Percentiles rank a stretch among this genome's conserved stretches.
Evolutionary conservation across 2,113 vertebrate species (phyloP).

Genomic region (Corydoras sp.): DNA sequence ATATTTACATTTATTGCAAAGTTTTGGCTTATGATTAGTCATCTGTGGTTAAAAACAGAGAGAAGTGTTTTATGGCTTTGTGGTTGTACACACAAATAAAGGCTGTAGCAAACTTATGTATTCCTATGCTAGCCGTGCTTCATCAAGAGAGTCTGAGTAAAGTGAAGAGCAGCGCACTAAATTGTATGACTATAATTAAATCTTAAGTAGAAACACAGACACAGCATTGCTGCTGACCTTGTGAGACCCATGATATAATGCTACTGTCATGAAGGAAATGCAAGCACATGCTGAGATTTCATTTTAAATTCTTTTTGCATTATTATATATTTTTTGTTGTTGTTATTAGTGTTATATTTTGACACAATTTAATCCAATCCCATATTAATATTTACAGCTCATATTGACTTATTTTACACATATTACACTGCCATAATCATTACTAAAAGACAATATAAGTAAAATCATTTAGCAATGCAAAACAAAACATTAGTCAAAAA

Average conservation of each 20-base stretch:
- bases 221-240: background rate
- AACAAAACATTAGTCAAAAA: background rate
- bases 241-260: background rate
- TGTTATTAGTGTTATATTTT: background rate
- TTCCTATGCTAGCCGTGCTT: constrained; percentile 34
- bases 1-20: no score
- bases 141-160: background rate
- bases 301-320: background rate
- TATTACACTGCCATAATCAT: background rate
- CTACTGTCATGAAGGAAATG: background rate
- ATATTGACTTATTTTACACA: background rate
- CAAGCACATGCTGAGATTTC: background rate
- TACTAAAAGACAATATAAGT: no score
- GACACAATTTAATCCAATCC: constrained; percentile 4
- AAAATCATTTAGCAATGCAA: background rate
- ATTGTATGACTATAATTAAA: constrained; percentile 12
- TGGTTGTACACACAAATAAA: constrained; percentile 50
- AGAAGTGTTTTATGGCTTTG: constrained; percentile 56
- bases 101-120: constrained; percentile 40
- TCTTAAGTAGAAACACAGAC: background rate
- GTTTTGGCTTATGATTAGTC: constrained; percentile 58
- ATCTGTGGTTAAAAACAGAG: constrained; percentile 45
- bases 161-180: background rate
- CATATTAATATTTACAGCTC: background rate
- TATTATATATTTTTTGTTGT: background rate